These are phyloP conservation scores for Helogale parvula DNA, from an alignment of 2,113 vertebrate species.

Conservation along the genomic window DNA sequence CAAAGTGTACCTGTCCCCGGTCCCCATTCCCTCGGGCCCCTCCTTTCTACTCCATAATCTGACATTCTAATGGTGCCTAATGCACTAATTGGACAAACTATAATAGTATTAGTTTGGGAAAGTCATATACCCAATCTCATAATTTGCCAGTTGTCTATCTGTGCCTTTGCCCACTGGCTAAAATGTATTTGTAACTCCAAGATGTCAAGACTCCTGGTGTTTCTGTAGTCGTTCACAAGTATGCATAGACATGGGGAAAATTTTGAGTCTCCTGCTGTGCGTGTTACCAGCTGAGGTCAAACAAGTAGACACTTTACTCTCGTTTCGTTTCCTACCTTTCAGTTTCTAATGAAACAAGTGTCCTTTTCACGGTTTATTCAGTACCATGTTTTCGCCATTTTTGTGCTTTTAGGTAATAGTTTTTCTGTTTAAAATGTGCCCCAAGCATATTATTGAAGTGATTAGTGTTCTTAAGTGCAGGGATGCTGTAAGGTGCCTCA, in stretches of 20 bases:
- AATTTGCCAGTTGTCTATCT: neutral
- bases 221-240: neutral
- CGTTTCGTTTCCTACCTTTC: neutral
- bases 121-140: no score
- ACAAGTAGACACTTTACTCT: neutral
- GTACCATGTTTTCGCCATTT: neutral
- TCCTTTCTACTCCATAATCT: neutral
- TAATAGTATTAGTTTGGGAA: neutral
- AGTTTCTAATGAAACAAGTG: neutral
- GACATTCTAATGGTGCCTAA: neutral
- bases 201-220: neutral
- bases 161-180: neutral
- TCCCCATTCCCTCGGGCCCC: neutral
- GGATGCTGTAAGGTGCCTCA: neutral
- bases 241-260: neutral
- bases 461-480: neutral
- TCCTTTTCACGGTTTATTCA: neutral
- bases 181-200: neutral
- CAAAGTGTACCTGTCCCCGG: neutral
- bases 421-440: neutral
- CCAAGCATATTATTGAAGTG: neutral
- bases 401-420: neutral
- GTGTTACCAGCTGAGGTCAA: neutral
- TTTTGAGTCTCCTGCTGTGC: neutral
- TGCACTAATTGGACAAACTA: neutral